Conservation (phyloP, 1,140 invertebrate species). For the Heliconius hermathena region DNA sequence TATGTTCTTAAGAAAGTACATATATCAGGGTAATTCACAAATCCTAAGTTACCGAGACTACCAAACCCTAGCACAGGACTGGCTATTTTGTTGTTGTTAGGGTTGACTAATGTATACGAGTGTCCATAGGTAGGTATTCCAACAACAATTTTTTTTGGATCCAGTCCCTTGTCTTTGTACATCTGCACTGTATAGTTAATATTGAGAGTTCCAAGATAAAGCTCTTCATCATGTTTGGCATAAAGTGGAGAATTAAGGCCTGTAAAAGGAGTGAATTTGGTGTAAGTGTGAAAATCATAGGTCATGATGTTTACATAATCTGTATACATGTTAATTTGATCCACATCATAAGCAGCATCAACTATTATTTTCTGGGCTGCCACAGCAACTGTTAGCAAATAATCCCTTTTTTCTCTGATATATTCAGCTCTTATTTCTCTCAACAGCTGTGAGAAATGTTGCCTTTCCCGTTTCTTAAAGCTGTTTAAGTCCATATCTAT, state of each 20-base stretch:
- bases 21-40: conserved; percentile 86
- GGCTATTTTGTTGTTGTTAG: conserved; percentile 84
- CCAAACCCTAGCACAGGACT: conserved; percentile 88
- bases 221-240: conserved; percentile 82
- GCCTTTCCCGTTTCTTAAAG: conserved; percentile 80
- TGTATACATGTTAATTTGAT: conserved; percentile 89
- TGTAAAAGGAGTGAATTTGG: conserved; percentile 89
- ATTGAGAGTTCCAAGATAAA: conserved; percentile 88
- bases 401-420: conserved; percentile 80
- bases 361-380: conserved; percentile 88
- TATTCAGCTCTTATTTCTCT: conserved; percentile 87
- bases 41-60: conserved; percentile 85
- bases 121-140: conserved; percentile 96
- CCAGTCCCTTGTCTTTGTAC: conserved; percentile 91
- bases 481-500: conserved; percentile 58
- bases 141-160: conserved; percentile 91
- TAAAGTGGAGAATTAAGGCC: conserved; percentile 92
- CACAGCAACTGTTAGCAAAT: conserved; percentile 88
- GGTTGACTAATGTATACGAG: conserved; percentile 87
- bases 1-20: conserved; percentile 85
- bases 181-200: conserved; percentile 91
- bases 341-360: conserved; percentile 88
- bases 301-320: conserved; percentile 95
- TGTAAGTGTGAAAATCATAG: conserved; percentile 94
- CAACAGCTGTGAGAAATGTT: conserved; percentile 88